These are phyloP conservation scores for Crypturellus undulatus DNA, from an alignment of 2,113 vertebrate species.

Conservation along the genomic window DNA sequence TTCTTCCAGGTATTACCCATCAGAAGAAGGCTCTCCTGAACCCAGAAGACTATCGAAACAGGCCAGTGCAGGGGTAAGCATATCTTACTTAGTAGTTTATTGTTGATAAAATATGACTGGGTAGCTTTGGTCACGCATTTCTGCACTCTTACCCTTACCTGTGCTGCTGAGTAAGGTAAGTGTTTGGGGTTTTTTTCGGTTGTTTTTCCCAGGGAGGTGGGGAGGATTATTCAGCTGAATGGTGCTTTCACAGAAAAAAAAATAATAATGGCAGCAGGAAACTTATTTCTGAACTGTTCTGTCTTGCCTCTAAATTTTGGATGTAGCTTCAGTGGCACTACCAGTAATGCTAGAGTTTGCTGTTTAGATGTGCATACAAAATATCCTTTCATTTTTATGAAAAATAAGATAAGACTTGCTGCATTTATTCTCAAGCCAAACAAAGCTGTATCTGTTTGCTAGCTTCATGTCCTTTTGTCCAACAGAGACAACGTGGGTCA, in stretches of 20 bases:
- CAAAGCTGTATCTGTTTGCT: neutral
- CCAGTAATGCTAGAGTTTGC: neutral
- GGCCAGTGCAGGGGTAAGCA: slow-evolving; percentile 57
- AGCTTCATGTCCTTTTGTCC: neutral
- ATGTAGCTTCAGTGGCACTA: neutral
- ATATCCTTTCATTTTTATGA: neutral
- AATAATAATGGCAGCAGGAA: neutral
- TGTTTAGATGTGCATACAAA: neutral
- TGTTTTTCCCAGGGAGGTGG: neutral
- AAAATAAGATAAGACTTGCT: slow-evolving; percentile 61
- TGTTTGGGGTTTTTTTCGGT: neutral
- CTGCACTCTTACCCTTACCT: neutral
- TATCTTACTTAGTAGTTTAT: neutral
- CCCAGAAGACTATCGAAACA: neutral
- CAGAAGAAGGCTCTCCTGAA: slow-evolving; percentile 15
- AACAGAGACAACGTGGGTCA: neutral
- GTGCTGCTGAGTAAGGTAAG: neutral
- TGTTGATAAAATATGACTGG: neutral
- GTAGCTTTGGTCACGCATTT: neutral
- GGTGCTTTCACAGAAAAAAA: neutral
- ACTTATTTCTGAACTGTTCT: neutral
- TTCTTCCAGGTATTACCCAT: neutral
- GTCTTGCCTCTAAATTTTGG: neutral
- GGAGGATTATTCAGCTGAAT: neutral
- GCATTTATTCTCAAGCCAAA: neutral